Percentiles rank a stretch among this genome's conserved stretches.
Conservation (phyloP, 2,888 invertebrate genomes). For the Torymus aiolomorphi region DNA sequence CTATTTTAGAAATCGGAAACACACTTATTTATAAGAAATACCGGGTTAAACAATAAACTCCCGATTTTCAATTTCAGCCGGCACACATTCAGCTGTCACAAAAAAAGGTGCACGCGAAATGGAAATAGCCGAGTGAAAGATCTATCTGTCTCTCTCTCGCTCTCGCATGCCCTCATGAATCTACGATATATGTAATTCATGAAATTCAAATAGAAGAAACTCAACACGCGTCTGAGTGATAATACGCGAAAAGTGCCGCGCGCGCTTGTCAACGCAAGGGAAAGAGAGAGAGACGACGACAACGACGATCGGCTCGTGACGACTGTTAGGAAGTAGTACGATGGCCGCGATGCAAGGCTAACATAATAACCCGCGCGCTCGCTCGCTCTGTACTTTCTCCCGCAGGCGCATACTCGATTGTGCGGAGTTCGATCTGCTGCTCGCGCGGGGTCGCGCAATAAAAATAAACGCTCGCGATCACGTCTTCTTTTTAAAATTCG, state of each 20-base stretch:
- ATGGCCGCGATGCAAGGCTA: constrained; percentile 72
- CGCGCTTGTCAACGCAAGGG: constrained; percentile 57
- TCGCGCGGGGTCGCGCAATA: not conserved
- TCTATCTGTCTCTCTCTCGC: constrained; percentile 12
- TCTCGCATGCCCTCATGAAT: not conserved
- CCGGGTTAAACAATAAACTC: too few species aligned
- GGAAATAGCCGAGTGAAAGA: constrained; percentile 33
- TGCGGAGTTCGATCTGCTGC: constrained; percentile 34
- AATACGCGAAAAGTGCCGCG: constrained; percentile 51
- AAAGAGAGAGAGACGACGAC: constrained; percentile 25
- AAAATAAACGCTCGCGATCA: constrained; percentile 18
- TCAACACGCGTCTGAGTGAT: constrained; percentile 20
- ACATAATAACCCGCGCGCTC: constrained; percentile 66
- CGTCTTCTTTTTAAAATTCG: not conserved
- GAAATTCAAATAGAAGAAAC: constrained; percentile 49
- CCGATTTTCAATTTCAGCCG: too few species aligned
- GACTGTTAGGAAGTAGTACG: constrained; percentile 60
- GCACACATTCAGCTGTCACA: too few species aligned
- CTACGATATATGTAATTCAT: constrained; percentile 38
- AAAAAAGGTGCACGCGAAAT: not conserved
- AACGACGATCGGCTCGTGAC: constrained; percentile 26
- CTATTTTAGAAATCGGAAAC: too few species aligned
- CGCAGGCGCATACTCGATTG: constrained; percentile 22
- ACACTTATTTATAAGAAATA: too few species aligned
- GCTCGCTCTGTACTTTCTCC: constrained; percentile 68